Evolutionary conservation across 2,113 vertebrate genomes (phyloP).

Genomic region (Caranx ignobilis): DNA sequence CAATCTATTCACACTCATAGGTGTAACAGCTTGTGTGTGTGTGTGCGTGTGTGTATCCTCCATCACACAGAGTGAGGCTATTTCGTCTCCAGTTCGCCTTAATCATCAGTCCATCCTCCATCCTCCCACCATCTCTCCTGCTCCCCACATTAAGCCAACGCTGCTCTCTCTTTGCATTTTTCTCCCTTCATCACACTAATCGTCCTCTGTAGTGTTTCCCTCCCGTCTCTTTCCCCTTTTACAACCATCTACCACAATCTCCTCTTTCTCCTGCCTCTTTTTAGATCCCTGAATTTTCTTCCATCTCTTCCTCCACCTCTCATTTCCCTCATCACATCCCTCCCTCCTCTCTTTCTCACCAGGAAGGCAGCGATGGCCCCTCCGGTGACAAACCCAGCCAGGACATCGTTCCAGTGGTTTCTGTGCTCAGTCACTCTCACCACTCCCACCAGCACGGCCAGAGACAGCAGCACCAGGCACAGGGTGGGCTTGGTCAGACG

Average conservation of each 20-base stretch:
- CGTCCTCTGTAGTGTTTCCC: not conserved
- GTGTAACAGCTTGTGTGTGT: not conserved
- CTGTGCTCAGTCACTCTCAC: slow-evolving; percentile 91
- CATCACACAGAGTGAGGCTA: not conserved
- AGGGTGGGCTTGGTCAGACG: slow-evolving; percentile 91
- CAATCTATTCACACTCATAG: slow-evolving; percentile 8
- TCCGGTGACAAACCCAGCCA: slow-evolving; percentile 91
- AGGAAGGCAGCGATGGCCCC: slow-evolving; percentile 91
- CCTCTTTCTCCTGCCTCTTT: not conserved
- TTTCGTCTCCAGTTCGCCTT: not conserved
- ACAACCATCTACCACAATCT: not conserved
- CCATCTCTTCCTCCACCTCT: not conserved
- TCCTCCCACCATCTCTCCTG: slow-evolving; percentile 37
- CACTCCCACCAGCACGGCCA: slow-evolving; percentile 91
- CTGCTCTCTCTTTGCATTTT: not conserved
- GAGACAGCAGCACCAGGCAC: slow-evolving; percentile 88
- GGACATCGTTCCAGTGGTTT: slow-evolving; percentile 92
- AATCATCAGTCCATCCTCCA: slow-evolving; percentile 40
- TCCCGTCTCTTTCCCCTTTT: not conserved
- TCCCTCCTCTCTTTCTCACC: slow-evolving; percentile 75
- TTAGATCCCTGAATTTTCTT: not conserved
- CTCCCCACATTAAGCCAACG: slow-evolving; percentile 5
- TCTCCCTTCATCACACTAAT: not conserved
- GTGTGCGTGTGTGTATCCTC: not conserved
- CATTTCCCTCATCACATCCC: too few relatives aligned